Evolutionary conservation across 2,797 vertebrate species (phyloP), one percentile per base, ranked within the genome.

Genomic region (Gambusia yucatana): DNA sequence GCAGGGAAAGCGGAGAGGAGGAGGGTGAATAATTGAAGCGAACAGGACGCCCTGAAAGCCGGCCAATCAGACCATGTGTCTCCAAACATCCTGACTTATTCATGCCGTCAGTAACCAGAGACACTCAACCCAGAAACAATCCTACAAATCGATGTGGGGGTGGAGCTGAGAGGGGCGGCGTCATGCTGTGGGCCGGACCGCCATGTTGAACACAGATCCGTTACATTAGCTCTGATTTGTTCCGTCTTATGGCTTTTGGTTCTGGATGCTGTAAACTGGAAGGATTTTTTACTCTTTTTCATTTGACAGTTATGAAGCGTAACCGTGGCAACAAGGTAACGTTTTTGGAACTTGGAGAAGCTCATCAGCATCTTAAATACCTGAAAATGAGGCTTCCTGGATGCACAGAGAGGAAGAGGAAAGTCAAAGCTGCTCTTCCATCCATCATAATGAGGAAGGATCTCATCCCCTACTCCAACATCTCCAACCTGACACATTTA

Each of bases 1-100:
- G 20, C 6, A 52, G 48, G 20, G 48, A 52, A 52, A 52, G 48
- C 48, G 70, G 77, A 75, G 71, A 87, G 77, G 75, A 86, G 76
- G 74, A 73, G 7, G 0, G 82, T 96, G 77, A 95, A 96, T 95
- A 83, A 96, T 96, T 95, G 61, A 95, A 83, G 78, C 59, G 86
- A 95, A 95, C 25, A 85, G 78, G 92, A 95, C 84, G 84, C 89
- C 75, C 83, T 84, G 83, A 93, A 90, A 85, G 55, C 57, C 65
- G 1, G 79, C 89, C 93, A 88, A 78, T 71, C 71, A 63, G 84
- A 84, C 88, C 86, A 79, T 87, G 90, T 87, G 92, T 80, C 70
- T 70, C 77, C 78, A 86, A 81, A 87, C 91, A 14, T 76, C 83
- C 93, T 96, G 69, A 93, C 81, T 95, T 93, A 95, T 94, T 95